Conservation (phyloP, 2,888 invertebrate genomes). For the Venusia cambrica region DNA sequence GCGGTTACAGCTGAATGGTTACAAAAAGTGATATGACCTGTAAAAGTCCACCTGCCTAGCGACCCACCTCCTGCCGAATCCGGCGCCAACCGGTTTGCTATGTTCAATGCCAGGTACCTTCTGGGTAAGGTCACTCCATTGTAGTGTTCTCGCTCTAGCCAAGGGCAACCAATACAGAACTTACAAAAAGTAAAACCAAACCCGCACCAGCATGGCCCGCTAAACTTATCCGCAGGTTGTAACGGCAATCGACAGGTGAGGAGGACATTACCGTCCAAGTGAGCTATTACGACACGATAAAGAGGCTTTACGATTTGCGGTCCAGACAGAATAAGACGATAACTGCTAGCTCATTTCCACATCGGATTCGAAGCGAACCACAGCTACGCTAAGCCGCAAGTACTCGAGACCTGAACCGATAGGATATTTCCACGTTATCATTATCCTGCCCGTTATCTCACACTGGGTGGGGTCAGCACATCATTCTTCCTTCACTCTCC, state of each 20-base stretch:
- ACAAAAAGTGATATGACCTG: no score
- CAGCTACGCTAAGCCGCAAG: conserved; percentile 52
- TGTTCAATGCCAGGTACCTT: no score
- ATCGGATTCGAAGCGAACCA: conserved; percentile 60
- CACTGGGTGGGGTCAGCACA: no score
- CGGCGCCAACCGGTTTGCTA: no score
- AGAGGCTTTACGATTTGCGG: conserved; percentile 62
- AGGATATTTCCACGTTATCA: no score
- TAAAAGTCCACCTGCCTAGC: no score
- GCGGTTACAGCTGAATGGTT: no score
- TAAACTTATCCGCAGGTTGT: conserved; percentile 36
- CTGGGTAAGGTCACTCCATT: no score
- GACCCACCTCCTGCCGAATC: no score
- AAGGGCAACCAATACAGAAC: conserved; percentile 1
- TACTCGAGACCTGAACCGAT: conserved; percentile 27
- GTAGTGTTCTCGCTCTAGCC: no score
- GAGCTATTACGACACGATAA: conserved; percentile 53
- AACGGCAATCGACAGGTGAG: conserved; percentile 65
- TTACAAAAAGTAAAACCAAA: neutral
- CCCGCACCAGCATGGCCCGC: conserved; percentile 5
- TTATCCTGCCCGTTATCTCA: no score
- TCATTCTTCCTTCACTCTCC: no score
- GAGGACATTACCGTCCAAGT: conserved; percentile 49
- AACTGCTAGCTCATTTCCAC: conserved; percentile 66
- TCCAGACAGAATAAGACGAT: conserved; percentile 50